Evolutionary conservation across 2,797 vertebrate species (phyloP).

Genomic region (Cirrhinus mrigala): DNA sequence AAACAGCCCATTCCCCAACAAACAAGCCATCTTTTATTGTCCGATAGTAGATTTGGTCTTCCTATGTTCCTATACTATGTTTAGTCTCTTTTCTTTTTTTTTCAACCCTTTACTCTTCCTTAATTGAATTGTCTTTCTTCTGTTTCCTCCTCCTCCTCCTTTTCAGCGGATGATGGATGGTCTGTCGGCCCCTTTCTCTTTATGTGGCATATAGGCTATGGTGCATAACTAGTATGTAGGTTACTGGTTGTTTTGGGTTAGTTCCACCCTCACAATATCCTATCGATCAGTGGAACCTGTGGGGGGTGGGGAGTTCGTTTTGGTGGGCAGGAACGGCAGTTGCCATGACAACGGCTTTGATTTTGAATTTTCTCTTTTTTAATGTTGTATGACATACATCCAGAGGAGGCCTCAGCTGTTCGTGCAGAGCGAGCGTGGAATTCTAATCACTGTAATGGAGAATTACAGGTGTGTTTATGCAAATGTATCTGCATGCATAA

Average conservation of each 20-base stretch:
- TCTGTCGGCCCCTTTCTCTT: slow-evolving; percentile 5
- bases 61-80: not conserved
- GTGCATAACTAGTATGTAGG: slow-evolving; percentile 76
- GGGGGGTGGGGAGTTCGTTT: slow-evolving; percentile 48
- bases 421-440: not conserved
- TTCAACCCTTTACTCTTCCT: slow-evolving; percentile 14
- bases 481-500: slow-evolving; percentile 32
- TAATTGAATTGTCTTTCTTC: slow-evolving; percentile 31
- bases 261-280: slow-evolving; percentile 67
- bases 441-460: not conserved
- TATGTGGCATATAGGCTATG: slow-evolving; percentile 63
- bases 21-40: slow-evolving; percentile 22
- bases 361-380: slow-evolving; percentile 62
- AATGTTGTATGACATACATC: slow-evolving; percentile 66
- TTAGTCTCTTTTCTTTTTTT: not conserved
- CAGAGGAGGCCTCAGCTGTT: slow-evolving; percentile 40
- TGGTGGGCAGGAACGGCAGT: slow-evolving; percentile 67
- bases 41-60: slow-evolving; percentile 12
- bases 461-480: slow-evolving; percentile 1
- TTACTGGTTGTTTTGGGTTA: slow-evolving; percentile 62
- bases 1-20: not conserved
- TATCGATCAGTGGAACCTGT: slow-evolving; percentile 84
- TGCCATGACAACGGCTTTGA: slow-evolving; percentile 83
- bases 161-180: slow-evolving; percentile 20
- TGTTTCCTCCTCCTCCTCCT: slow-evolving; percentile 26